Percentiles rank a stretch among this genome's conserved stretches.
Conservation (phyloP, 2,888 invertebrate genomes). For the Apodemia duryi region DNA sequence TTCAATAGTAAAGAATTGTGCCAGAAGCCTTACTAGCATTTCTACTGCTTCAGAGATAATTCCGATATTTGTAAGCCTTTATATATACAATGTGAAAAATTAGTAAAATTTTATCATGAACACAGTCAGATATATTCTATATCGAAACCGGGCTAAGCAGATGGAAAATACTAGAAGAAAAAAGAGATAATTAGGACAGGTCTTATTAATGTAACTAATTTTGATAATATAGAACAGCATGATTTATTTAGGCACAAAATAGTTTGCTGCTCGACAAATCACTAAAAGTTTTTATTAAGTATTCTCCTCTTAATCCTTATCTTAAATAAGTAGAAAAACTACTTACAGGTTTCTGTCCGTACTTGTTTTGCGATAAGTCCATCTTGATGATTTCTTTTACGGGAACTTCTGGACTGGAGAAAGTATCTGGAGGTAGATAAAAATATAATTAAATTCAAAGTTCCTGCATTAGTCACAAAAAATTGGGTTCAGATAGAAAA, state of each 20-base stretch:
- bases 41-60: not conserved
- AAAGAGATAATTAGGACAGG: too few relatives aligned
- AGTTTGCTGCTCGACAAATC: not conserved
- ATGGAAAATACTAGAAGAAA: too few relatives aligned
- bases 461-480: not conserved
- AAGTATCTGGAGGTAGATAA: not conserved
- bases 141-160: too few relatives aligned
- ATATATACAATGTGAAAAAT: conserved; percentile 9
- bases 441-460: not conserved
- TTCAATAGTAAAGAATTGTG: not conserved
- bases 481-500: not conserved
- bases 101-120: not conserved
- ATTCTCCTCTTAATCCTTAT: not conserved
- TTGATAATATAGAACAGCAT: not conserved
- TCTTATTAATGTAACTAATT: too few relatives aligned
- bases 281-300: not conserved
- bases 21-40: conserved; percentile 5
- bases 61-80: not conserved
- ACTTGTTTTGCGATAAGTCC: not conserved
- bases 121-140: too few relatives aligned
- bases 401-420: not conserved
- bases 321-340: conserved; percentile 1
- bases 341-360: not conserved
- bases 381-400: not conserved
- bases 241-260: conserved; percentile 1